Evolutionary conservation across 2,888 invertebrate species (phyloP).

Genomic region (Taphrorychus bicolor): DNA sequence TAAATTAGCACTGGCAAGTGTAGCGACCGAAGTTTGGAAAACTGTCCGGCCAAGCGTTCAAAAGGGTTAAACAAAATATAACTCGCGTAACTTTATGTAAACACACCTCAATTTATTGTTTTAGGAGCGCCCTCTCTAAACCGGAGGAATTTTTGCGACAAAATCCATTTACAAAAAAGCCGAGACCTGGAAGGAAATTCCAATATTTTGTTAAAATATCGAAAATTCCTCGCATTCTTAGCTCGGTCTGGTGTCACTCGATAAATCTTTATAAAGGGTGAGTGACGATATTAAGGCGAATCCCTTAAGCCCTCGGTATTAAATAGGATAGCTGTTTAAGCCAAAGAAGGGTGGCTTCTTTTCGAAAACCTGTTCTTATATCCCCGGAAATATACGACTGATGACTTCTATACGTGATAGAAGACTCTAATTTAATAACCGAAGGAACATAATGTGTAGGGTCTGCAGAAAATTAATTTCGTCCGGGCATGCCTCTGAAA

Average conservation of each 20-base stretch:
- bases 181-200: background rate
- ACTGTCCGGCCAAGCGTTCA: background rate
- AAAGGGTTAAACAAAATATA: slow-evolving; percentile 5
- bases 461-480: slow-evolving; percentile 31
- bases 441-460: slow-evolving; percentile 28
- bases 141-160: too few relatives aligned
- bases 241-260: background rate
- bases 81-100: background rate
- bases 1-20: slow-evolving; percentile 12
- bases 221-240: background rate
- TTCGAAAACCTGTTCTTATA: background rate
- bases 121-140: background rate
- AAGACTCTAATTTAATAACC: slow-evolving; percentile 24
- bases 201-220: background rate
- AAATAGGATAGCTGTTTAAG: background rate
- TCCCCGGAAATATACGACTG: slow-evolving; percentile 5
- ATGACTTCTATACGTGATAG: slow-evolving; percentile 28
- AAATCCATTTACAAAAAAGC: background rate
- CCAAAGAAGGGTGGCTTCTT: background rate
- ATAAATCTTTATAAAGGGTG: slow-evolving; percentile 1
- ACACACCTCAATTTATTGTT: slow-evolving; percentile 2
- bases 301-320: background rate
- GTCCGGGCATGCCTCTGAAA: slow-evolving; percentile 43
- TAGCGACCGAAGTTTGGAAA: slow-evolving; percentile 13
- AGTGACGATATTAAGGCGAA: background rate